These are phyloP conservation scores for Oceanites oceanicus DNA, from an alignment of 2,113 vertebrate genomes.

Conservation along the genomic window DNA sequence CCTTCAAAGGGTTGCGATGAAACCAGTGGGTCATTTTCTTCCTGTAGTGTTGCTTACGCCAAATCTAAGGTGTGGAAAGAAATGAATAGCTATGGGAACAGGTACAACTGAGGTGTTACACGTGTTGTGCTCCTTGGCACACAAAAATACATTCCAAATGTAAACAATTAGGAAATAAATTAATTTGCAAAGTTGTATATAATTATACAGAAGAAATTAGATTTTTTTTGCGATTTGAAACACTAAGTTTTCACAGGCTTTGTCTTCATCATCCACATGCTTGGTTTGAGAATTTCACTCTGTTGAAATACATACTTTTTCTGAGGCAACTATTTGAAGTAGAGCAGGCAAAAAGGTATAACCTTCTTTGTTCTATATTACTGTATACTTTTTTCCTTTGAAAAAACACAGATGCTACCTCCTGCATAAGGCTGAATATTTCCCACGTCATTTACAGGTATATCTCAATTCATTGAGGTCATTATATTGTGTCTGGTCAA, in stretches of 20 bases:
- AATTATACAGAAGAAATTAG: not conserved
- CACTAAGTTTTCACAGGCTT: not conserved
- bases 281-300: not conserved
- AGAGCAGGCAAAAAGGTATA: not conserved
- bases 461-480: not conserved
- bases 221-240: not conserved
- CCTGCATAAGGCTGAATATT: not conserved
- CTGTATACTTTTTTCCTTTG: not conserved
- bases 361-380: not conserved
- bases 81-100: not conserved
- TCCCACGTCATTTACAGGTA: not conserved
- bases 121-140: not conserved
- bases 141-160: not conserved
- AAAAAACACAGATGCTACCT: not conserved
- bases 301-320: not conserved
- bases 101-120: not conserved
- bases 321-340: not conserved
- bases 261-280: not conserved
- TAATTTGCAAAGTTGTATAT: not conserved
- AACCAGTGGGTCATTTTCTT: slow-evolving; percentile 97
- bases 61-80: not conserved
- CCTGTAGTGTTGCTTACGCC: not conserved
- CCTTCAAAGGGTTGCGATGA: slow-evolving; percentile 96
- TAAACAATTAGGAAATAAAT: not conserved
- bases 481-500: not conserved